phyloP scores from a whole-genome alignment of 53 echinoderm and acorn worm genomes.

The Echinarachnius parma region DNA sequence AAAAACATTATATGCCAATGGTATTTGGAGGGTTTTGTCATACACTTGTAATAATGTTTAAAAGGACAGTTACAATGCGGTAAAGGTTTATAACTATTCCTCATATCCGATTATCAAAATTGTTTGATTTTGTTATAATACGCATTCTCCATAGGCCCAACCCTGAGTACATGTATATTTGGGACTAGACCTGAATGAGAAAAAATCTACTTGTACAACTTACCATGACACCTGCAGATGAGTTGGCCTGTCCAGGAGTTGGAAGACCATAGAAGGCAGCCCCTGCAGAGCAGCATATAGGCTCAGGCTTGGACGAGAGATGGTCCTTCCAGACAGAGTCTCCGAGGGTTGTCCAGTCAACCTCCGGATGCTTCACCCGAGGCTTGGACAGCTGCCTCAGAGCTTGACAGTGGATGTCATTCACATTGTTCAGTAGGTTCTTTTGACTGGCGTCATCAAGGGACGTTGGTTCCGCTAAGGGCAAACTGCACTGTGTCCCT shows the following conservation, averaged over 20 bases:
- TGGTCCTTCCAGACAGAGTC: conserved; percentile 42
- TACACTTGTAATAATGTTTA: no score
- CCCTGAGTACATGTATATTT: no score
- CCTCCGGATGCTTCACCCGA: background rate
- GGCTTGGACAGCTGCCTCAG: conserved; percentile 41
- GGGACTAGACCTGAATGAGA: no score
- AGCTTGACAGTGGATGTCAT: conserved; percentile 28
- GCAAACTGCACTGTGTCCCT: conserved; percentile 20
- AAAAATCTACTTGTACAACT: background rate
- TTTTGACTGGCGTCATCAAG: conserved; percentile 14
- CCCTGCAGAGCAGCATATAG: conserved; percentile 48
- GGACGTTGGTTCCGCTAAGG: background rate
- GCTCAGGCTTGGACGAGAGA: conserved; percentile 15
- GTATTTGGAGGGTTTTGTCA: no score
- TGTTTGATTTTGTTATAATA: no score
- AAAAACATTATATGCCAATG: no score
- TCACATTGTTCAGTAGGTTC: conserved; percentile 8
- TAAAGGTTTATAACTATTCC: no score
- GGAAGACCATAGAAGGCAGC: conserved; percentile 50
- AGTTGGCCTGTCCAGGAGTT: conserved; percentile 2
- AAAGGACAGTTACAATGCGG: no score
- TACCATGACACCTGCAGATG: conserved; percentile 50
- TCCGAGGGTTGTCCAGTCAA: background rate
- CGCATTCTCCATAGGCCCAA: no score
- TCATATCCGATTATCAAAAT: no score